Evolutionary conservation across 2,797 vertebrate species (phyloP).

Genomic region (Sebastes kiyomatsui): DNA sequence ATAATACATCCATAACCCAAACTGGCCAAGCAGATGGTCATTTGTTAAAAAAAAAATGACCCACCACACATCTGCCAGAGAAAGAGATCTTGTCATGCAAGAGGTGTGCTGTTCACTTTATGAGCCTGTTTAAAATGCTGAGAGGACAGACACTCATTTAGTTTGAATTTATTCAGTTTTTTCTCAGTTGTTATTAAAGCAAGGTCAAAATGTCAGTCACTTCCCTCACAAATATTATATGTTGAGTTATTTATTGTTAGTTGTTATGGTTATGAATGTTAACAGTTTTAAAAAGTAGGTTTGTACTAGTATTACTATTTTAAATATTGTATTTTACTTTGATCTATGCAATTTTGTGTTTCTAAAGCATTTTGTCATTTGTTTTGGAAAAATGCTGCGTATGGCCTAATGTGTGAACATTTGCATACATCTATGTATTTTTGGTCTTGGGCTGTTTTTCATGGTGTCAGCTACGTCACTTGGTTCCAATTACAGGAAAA

Average conservation of each 20-base stretch:
- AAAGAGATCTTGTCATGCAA: conserved; percentile 11
- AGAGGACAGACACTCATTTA: not conserved
- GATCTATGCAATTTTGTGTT: not conserved
- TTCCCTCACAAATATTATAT: not conserved
- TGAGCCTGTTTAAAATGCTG: conserved; percentile 31
- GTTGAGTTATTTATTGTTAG: not conserved
- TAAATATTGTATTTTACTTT: too few species aligned
- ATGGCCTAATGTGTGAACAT: too few species aligned
- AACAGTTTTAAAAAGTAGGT: too few species aligned
- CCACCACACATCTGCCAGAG: conserved; percentile 32
- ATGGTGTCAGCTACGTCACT: too few species aligned
- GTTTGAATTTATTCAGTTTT: not conserved
- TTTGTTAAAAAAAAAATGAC: conserved; percentile 72
- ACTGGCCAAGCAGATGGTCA: conserved; percentile 71
- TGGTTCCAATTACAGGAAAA: too few species aligned
- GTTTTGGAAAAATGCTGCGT: not conserved
- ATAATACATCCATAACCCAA: conserved; percentile 9
- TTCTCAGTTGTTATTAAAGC: not conserved
- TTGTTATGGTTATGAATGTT: not conserved
- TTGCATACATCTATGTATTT: too few species aligned
- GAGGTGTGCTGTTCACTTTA: conserved; percentile 41
- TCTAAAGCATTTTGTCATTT: not conserved
- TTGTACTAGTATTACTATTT: too few species aligned
- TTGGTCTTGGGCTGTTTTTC: too few species aligned
- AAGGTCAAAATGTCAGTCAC: not conserved